These are phyloP conservation scores for Tragelaphus buxtoni DNA, from an alignment of 2,113 vertebrate species.

Conservation along the genomic window DNA sequence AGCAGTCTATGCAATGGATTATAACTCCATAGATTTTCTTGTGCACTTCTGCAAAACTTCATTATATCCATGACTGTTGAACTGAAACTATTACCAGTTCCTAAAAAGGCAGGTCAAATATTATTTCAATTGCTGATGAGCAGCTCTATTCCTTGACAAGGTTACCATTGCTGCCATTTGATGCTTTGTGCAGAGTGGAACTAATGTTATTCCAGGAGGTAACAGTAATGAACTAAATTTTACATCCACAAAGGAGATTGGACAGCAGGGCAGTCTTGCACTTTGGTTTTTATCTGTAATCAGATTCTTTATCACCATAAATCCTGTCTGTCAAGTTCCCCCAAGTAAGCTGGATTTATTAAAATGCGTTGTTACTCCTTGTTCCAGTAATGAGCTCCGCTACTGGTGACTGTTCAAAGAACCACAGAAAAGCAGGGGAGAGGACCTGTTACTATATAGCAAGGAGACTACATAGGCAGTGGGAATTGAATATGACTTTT, in stretches of 20 bases:
- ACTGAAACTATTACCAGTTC: not conserved
- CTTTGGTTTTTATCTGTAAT: slow-evolving; percentile 23
- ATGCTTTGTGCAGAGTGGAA: slow-evolving; percentile 10
- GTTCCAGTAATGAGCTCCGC: slow-evolving; percentile 54
- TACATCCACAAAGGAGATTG: not conserved
- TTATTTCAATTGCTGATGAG: not conserved
- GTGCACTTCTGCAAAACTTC: not conserved
- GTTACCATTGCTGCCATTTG: slow-evolving; percentile 7
- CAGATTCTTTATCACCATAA: slow-evolving; percentile 15
- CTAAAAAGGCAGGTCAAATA: not conserved
- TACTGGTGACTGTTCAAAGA: slow-evolving; percentile 18
- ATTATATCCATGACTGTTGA: slow-evolving; percentile 9
- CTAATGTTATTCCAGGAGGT: slow-evolving; percentile 39
- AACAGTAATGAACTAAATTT: slow-evolving; percentile 16
- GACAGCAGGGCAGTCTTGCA: slow-evolving; percentile 18
- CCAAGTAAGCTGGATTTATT: slow-evolving; percentile 49
- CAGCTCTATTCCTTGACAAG: not conserved
- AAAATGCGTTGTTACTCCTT: slow-evolving; percentile 25
- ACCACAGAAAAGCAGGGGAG: not conserved
- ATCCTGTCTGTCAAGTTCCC: slow-evolving; percentile 44
- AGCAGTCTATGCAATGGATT: not conserved
- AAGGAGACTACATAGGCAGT: not conserved
- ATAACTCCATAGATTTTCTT: not conserved
- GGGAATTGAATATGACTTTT: slow-evolving; percentile 31
- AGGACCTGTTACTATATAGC: slow-evolving; percentile 5